These are phyloP conservation scores for Branchellion lobata DNA, from an alignment of 2,888 invertebrate genomes.

Conservation along the genomic window DNA sequence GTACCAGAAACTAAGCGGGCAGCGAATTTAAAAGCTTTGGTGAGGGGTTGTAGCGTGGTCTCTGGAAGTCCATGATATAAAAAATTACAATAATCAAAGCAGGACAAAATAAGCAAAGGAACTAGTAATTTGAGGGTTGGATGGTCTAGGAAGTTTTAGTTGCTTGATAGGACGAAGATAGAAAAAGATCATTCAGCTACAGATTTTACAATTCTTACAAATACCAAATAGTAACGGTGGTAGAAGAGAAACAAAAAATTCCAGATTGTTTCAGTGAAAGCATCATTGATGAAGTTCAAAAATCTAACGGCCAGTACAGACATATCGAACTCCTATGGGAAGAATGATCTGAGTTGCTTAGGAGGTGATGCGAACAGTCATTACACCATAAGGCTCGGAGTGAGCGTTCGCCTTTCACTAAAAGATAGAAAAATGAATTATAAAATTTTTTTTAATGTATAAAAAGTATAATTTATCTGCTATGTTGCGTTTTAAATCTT, in stretches of 20 bases:
- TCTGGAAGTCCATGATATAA: too few relatives aligned
- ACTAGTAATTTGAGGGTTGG: too few relatives aligned
- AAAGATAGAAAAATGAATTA: conserved; percentile 42
- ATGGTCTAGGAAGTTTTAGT: too few relatives aligned
- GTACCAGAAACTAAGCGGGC: too few relatives aligned
- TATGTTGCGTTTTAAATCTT: conserved; percentile 18
- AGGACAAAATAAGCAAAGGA: too few relatives aligned
- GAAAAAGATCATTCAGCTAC: too few relatives aligned
- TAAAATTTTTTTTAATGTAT: not conserved
- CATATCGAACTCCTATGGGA: not conserved
- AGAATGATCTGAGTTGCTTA: conserved; percentile 48
- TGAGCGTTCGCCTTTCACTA: conserved; percentile 65
- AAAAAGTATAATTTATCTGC: not conserved
- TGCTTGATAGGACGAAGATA: too few relatives aligned
- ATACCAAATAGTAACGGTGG: not conserved
- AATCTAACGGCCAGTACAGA: conserved; percentile 28
- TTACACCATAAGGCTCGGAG: conserved; percentile 73
- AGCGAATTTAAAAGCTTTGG: too few relatives aligned
- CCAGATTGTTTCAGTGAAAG: conserved; percentile 59
- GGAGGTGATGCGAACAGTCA: conserved; percentile 54
- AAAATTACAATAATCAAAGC: too few relatives aligned
- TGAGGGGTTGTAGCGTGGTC: too few relatives aligned
- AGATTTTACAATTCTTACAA: too few relatives aligned
- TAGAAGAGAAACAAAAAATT: conserved; percentile 50
- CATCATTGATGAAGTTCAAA: conserved; percentile 46